Evolutionary conservation across 2,797 vertebrate species (phyloP).

Genomic region (Sebastes itinus): DNA sequence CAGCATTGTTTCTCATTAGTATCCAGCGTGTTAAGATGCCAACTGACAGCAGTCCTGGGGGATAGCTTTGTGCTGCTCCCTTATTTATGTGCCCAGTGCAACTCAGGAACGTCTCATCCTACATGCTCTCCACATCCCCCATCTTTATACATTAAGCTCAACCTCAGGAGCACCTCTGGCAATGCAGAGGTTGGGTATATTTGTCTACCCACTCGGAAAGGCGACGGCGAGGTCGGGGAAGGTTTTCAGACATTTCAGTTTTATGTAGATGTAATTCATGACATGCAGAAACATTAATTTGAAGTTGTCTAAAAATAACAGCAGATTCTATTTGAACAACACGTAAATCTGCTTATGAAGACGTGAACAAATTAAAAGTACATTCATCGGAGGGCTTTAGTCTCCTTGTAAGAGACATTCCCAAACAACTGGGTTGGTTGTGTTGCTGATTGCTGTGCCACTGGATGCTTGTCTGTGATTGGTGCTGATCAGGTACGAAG

Average conservation of each 20-base stretch:
- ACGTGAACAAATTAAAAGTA: conserved; percentile 44
- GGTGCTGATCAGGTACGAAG: conserved; percentile 28
- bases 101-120: conserved; percentile 74
- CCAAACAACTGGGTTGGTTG: conserved; percentile 17
- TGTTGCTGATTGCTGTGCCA: conserved; percentile 35
- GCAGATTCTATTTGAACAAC: conserved; percentile 44
- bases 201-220: conserved; percentile 71
- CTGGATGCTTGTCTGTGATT: conserved; percentile 46
- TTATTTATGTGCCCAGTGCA: conserved; percentile 76
- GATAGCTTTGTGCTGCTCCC: conserved; percentile 75
- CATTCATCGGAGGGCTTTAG: conserved; percentile 7
- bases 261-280: conserved; percentile 73
- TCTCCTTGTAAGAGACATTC: background rate
- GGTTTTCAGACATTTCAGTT: conserved; percentile 67
- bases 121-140: conserved; percentile 75
- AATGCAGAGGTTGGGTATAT: conserved; percentile 70
- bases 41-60: conserved; percentile 81
- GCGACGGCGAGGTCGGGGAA: conserved; percentile 44
- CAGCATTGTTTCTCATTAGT: conserved; percentile 80
- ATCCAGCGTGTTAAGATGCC: conserved; percentile 74
- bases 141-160: conserved; percentile 81
- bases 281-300: conserved; percentile 63
- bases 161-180: conserved; percentile 77
- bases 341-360: conserved; percentile 36
- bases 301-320: conserved; percentile 60